Evolutionary conservation across 2,113 vertebrate genomes (phyloP), one percentile per base, ranked within the genome.

Genomic region (Zosterops lateralis): DNA sequence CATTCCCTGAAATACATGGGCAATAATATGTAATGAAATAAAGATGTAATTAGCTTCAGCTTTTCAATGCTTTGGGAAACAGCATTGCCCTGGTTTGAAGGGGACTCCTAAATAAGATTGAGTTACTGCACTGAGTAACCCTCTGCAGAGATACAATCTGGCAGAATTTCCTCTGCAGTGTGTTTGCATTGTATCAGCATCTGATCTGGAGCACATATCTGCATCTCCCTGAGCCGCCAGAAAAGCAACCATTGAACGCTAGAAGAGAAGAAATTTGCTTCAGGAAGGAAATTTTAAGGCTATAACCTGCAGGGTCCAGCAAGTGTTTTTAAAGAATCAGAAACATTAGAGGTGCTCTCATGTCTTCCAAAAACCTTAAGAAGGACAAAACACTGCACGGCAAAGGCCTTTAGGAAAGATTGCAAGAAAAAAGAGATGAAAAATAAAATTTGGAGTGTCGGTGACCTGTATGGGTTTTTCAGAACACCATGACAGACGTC

Each of bases 141-240:
- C 82, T 51, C 14, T 51, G 73, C 71, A 87, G 20, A 92, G 85
- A 94, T 90, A 97, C 42, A 38, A 96, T 97, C 95, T 4, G 26
- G 51, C 79, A 88, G 87, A 73, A 92, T 92, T 97, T 97, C 93
- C 95, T 96, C 95, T 92, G 57, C 6, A 67, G 26, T 65, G 47
- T 73, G 91, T 95, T 94, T 95, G 86, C 67, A 64, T 84, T 89
- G 86, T 87, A 91, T 79, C 92, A 82, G 70, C 84, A 84, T 77
- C 87, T 90, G 90, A 85, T 93, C 94, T 92, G 84, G 47, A 72
- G 68, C 79, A 73, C 66, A 87, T 53, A 95, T 90, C 92, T 90
- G 4, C 72, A 54, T 17, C 73, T 89, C 88, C 77, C 87, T 70
- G 67, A 51, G 74, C 73, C 32, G 75, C 6, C 12, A 81, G 57